Conservation (phyloP, 2,797 vertebrate species). For the Lepilemur ruficaudatus region DNA sequence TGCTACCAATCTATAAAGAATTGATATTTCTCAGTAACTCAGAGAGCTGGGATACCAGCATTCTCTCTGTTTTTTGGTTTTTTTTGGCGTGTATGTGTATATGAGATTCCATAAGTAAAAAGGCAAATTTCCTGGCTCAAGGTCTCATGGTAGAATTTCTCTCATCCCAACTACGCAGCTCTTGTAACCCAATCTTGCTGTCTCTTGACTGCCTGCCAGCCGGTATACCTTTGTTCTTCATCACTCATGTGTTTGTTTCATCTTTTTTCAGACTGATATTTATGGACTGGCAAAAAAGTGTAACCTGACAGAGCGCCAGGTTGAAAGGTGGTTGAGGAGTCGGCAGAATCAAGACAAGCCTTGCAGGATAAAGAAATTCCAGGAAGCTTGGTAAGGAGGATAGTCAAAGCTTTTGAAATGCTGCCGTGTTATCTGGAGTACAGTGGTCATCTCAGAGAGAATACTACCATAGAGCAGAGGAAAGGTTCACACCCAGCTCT, state of each 20-base stretch:
- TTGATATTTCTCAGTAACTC: background rate
- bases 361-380: constrained; percentile 92
- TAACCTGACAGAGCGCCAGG: constrained; percentile 87
- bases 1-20: background rate
- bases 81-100: background rate
- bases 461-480: background rate
- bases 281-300: constrained; percentile 94
- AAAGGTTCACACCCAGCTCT: background rate
- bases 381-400: constrained; percentile 91
- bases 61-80: background rate
- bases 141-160: background rate
- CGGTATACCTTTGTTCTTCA: background rate
- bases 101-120: background rate
- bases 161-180: background rate
- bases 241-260: background rate
- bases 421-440: accelerated
- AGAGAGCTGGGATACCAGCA: background rate
- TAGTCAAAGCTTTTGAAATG: background rate
- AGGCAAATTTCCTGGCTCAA: background rate
- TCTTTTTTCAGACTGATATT: constrained; percentile 87
- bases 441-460: background rate
- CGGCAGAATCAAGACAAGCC: constrained; percentile 91
- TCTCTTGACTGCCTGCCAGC: background rate
- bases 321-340: constrained; percentile 94
- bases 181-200: background rate